phyloP scores from a whole-genome alignment of 1,140 invertebrate genomes.

The Atta colombica region DNA sequence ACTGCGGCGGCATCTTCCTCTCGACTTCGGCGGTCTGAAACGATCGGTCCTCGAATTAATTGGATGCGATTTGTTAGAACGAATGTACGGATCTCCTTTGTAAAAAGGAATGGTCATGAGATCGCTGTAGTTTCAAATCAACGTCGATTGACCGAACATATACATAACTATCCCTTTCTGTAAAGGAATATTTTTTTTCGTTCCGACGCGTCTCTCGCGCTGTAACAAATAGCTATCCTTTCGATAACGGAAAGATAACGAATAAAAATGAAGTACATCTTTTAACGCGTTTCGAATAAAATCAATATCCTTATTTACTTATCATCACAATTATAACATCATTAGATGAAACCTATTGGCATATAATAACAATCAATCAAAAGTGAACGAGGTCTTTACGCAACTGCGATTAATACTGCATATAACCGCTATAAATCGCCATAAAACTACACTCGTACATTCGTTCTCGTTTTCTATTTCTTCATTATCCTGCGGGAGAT shows the following conservation, averaged over 20 bases:
- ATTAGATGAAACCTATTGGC: constrained; percentile 18
- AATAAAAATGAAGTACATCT: constrained; percentile 1
- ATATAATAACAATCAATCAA: constrained; percentile 4
- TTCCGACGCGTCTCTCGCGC: background rate
- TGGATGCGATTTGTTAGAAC: constrained; percentile 29
- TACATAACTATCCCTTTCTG: background rate
- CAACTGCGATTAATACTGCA: background rate
- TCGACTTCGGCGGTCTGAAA: constrained; percentile 17
- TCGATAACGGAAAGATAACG: background rate
- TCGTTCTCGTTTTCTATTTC: constrained; percentile 30
- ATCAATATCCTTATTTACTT: constrained; percentile 42
- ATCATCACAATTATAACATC: constrained; percentile 49
- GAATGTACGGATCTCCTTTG: constrained; percentile 49
- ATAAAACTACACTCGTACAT: constrained; percentile 49
- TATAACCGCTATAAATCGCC: background rate
- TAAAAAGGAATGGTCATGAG: background rate
- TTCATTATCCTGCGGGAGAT: constrained; percentile 10
- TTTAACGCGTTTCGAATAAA: constrained; percentile 17
- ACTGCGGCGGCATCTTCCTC: constrained; percentile 2
- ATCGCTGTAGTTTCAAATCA: background rate
- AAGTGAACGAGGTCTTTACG: background rate
- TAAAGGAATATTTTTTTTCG: background rate
- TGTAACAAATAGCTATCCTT: background rate
- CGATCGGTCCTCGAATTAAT: constrained; percentile 44
- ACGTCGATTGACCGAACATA: background rate